Evolutionary conservation across 2,888 invertebrate species (phyloP), one percentile per base, ranked within the genome.

Genomic region (Alitta virens): DNA sequence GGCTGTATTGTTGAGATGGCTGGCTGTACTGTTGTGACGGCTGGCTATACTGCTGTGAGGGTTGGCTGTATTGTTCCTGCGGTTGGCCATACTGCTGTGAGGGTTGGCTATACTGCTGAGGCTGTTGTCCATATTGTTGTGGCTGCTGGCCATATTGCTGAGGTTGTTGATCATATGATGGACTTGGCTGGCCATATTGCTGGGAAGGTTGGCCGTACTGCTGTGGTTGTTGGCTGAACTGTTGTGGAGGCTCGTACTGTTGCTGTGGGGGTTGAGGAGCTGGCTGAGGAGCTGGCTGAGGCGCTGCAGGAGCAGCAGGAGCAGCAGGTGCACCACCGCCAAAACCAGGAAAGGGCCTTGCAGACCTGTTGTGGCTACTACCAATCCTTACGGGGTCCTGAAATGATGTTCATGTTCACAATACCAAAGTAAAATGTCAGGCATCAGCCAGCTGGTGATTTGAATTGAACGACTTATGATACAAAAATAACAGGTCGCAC

Each of bases 311-410:
- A 21, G 66, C 68, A 7, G 52, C 25, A 18, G 63, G 61, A 26
- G 62, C 53, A 21, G 66, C 68, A 7, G 52, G 21, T 5, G 60
- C 38, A 12, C 57, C 55, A 9, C 64, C 68, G 16, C 64, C 66
- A 53, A 66, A 66, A n/a, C 65, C 65, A 14, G 62, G 50, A 42
- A 56, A 95, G 70, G 94, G 94, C 81, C 91, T 91, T 51, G 94
- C 92, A 67, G 90, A 86, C 75, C 90, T 87, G 84, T 95, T 95
- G 85, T 94, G 92, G 67, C 90, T 90, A 74, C 90, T 89, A 71
- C 93, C 94, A 78, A 94, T 91, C 68, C 87, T 86, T 66, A 86
- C 84, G n/a, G 88, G 87, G 56, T 78, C 78, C 77, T 78, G 64
- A 23, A 24, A 18, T 16, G 18, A 9, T 16, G 16, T n/a, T n/a